Conservation (phyloP, 2,888 invertebrate genomes). For the Rhingia campestris region DNA sequence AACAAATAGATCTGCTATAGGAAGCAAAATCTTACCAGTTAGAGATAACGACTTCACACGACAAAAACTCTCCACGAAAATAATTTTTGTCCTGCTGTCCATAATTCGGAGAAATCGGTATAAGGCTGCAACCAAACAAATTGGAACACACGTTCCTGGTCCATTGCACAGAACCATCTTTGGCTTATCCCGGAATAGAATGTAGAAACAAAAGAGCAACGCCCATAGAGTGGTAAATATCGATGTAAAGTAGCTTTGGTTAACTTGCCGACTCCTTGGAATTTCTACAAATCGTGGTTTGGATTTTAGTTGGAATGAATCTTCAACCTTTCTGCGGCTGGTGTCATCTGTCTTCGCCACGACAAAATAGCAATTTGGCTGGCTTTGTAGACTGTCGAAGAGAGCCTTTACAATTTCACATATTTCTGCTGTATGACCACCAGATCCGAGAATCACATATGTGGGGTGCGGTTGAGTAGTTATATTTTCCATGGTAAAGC, state of each 20-base stretch:
- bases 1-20: constrained; percentile 92
- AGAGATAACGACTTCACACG: constrained; percentile 94
- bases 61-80: constrained; percentile 98
- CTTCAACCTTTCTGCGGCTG: constrained; percentile 88
- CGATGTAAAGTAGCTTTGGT: constrained; percentile 92
- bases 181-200: constrained; percentile 88
- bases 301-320: constrained; percentile 81
- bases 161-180: constrained; percentile 95
- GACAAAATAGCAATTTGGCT: constrained; percentile 88
- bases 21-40: constrained; percentile 92
- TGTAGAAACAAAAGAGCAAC: constrained; percentile 86
- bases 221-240: constrained; percentile 90
- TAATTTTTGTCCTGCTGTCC: constrained; percentile 86
- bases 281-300: constrained; percentile 83
- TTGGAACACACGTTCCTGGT: constrained; percentile 97
- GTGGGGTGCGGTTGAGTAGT: constrained; percentile 74
- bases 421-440: constrained; percentile 96
- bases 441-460: constrained; percentile 82
- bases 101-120: constrained; percentile 87
- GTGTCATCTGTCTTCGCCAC: constrained; percentile 90
- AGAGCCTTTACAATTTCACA: constrained; percentile 88
- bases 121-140: constrained; percentile 91
- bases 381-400: constrained; percentile 48
- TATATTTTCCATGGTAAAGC: constrained; percentile 25
- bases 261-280: constrained; percentile 93